A percentile compares a stretch with the other conserved stretches of the same genome.
phyloP scores from a whole-genome alignment of 2,113 vertebrate species.

The Melospiza georgiana region DNA sequence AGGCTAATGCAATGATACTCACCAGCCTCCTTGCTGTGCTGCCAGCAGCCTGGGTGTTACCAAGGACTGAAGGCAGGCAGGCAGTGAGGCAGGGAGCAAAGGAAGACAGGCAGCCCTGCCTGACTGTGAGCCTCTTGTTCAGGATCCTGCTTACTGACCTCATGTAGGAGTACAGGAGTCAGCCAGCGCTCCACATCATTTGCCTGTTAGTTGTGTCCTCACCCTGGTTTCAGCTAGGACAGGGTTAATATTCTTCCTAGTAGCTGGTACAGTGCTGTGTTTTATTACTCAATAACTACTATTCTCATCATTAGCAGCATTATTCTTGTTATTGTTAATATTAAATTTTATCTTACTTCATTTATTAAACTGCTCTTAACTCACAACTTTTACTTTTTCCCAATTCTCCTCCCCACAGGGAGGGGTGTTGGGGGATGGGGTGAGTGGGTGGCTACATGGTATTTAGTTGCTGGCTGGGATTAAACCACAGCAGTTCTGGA shows the following conservation, averaged over 20 bases:
- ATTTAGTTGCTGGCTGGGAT: neutral
- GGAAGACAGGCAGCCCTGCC: neutral
- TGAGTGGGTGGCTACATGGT: neutral
- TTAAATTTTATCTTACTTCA: neutral
- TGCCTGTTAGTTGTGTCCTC: neutral
- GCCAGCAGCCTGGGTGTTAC: neutral
- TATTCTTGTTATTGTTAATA: neutral
- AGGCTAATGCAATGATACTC: neutral
- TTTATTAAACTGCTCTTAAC: neutral
- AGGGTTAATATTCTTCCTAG: neutral
- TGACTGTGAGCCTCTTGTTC: neutral
- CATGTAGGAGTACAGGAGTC: neutral
- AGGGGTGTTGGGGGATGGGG: no score
- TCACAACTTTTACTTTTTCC: neutral
- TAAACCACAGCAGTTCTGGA: neutral
- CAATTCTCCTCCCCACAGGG: neutral
- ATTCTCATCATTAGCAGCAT: neutral
- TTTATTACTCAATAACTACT: neutral
- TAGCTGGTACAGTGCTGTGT: neutral
- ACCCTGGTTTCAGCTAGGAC: neutral
- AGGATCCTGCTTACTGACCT: neutral
- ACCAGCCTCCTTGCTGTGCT: neutral
- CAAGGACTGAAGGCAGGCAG: neutral
- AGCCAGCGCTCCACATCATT: neutral
- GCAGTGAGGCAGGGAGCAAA: neutral